phyloP scores from a whole-genome alignment of 2,113 vertebrate species.

The Coptodon rendalli region DNA sequence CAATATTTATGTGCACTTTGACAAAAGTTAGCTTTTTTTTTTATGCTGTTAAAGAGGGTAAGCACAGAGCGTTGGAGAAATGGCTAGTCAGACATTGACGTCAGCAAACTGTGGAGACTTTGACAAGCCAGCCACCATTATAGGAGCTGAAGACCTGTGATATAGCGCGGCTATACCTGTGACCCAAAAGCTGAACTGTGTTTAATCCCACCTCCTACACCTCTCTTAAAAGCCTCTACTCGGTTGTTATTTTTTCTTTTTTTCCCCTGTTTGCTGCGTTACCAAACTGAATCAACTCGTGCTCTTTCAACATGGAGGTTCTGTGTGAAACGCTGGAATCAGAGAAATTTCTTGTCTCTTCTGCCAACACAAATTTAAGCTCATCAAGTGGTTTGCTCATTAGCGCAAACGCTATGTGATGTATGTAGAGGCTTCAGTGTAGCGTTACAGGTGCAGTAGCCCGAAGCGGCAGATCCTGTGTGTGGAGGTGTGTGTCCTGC shows the following conservation, averaged over 20 bases:
- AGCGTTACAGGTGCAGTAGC: constrained; percentile 26
- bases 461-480: constrained; percentile 6
- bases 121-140: constrained; percentile 13
- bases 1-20: constrained; percentile 62
- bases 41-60: not conserved
- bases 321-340: not conserved
- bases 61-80: not conserved
- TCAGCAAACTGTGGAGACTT: not conserved
- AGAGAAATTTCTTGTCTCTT: not conserved
- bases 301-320: constrained; percentile 5
- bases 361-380: not conserved
- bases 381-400: constrained; percentile 17
- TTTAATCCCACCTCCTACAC: constrained; percentile 24
- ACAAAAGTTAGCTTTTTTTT: constrained; percentile 58
- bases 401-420: not conserved
- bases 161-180: not conserved
- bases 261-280: not conserved
- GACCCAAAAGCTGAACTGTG: constrained; percentile 18
- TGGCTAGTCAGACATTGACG: constrained; percentile 11
- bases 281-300: not conserved
- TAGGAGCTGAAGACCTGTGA: not conserved
- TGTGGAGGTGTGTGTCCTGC: constrained; percentile 27
- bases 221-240: constrained; percentile 18
- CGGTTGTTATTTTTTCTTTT: not conserved
- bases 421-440: not conserved